phyloP scores from a whole-genome alignment of 2,888 invertebrate genomes.

The Lathronympha strigana region DNA sequence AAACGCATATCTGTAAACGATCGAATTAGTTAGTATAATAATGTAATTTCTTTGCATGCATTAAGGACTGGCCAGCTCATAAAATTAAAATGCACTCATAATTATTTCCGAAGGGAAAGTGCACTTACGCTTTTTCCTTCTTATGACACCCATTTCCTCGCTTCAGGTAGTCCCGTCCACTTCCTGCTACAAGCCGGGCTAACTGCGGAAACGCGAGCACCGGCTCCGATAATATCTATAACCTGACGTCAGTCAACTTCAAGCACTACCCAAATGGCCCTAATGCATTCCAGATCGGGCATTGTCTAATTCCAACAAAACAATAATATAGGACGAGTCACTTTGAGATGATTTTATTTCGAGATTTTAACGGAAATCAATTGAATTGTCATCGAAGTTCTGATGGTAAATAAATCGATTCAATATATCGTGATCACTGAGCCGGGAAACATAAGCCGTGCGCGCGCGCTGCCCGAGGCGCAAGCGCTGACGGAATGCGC shows the following conservation, averaged over 20 bases:
- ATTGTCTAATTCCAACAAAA: conserved; percentile 64
- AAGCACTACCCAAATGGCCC: conserved; percentile 63
- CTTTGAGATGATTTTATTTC: not conserved
- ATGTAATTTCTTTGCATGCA: not conserved
- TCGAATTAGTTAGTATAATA: no score
- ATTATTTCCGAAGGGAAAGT: conserved; percentile 55
- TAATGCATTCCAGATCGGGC: conserved; percentile 73
- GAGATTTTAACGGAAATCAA: not conserved
- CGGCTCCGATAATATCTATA: conserved; percentile 57
- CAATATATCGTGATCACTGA: conserved; percentile 26
- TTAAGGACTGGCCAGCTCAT: not conserved
- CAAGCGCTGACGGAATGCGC: conserved; percentile 78
- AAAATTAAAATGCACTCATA: not conserved
- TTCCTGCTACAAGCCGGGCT: conserved; percentile 58
- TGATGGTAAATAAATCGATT: conserved; percentile 20
- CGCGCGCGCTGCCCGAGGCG: conserved; percentile 77
- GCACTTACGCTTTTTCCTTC: conserved; percentile 81
- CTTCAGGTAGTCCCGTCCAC: conserved; percentile 56
- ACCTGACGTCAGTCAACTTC: conserved; percentile 67
- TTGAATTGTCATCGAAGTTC: not conserved
- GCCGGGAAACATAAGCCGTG: conserved; percentile 51
- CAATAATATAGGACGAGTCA: conserved; percentile 23
- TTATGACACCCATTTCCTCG: conserved; percentile 78
- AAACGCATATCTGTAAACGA: no score
- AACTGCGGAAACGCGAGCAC: conserved; percentile 55